phyloP scores from a whole-genome alignment of 2,797 vertebrate genomes.

The Nyctalus aviator region DNA sequence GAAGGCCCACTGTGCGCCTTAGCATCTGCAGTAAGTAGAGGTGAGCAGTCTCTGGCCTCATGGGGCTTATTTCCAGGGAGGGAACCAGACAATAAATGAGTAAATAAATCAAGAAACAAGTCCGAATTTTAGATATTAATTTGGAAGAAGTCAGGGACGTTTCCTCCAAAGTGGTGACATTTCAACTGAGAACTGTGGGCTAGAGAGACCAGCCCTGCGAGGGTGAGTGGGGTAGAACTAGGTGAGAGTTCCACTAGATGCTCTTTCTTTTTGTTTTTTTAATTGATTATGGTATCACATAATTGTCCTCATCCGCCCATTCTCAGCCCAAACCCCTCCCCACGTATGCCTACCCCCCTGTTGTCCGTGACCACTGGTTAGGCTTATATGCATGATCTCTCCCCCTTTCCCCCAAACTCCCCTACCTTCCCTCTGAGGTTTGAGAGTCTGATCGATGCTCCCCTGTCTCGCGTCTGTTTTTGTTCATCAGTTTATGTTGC shows the following conservation, averaged over 20 bases:
- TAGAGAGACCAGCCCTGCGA: neutral
- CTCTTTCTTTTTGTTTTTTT: constrained; percentile 11
- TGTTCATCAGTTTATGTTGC: no score
- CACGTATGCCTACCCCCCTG: no score
- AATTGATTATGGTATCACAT: no score
- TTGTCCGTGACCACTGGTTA: no score
- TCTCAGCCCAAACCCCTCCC: no score
- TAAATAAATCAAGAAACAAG: neutral
- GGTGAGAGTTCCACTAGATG: neutral
- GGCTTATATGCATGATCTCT: no score
- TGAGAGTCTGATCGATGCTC: no score
- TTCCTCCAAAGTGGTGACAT: neutral
- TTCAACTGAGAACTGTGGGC: neutral
- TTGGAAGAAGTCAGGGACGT: neutral
- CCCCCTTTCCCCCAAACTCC: no score
- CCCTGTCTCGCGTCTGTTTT: no score
- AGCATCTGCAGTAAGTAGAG: neutral
- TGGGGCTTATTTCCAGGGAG: neutral
- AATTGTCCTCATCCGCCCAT: no score
- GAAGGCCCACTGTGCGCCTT: neutral
- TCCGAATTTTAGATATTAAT: neutral
- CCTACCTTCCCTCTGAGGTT: no score
- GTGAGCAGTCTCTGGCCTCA: neutral
- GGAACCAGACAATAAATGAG: neutral
- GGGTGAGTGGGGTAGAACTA: no score